phyloP scores from a whole-genome alignment of 2,113 vertebrate genomes.

The Gymnogyps californianus region DNA sequence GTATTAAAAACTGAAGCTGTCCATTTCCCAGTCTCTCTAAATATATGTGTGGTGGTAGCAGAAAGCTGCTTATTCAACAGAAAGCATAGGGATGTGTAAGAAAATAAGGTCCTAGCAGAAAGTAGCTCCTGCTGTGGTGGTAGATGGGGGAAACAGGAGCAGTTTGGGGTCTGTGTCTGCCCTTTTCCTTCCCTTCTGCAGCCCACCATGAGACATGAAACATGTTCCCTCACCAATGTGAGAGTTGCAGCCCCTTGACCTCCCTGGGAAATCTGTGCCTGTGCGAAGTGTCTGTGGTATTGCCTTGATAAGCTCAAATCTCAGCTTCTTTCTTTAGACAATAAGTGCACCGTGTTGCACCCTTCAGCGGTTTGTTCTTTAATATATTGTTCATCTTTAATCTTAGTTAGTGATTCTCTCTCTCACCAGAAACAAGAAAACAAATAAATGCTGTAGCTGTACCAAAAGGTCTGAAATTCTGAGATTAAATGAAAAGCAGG shows the following conservation, averaged over 20 bases:
- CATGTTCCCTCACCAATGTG: neutral
- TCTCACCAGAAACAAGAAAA: constrained; percentile 20
- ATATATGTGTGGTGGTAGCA: neutral
- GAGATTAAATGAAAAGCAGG: constrained; percentile 33
- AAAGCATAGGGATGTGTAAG: neutral
- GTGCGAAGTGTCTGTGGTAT: neutral
- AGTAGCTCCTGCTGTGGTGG: neutral
- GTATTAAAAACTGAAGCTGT: neutral
- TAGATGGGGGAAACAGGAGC: neutral
- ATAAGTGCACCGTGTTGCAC: neutral
- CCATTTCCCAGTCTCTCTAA: neutral
- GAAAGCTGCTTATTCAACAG: neutral
- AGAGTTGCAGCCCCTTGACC: neutral
- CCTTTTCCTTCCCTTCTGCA: neutral
- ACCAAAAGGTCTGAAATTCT: constrained; percentile 12
- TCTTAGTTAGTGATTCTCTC: neutral
- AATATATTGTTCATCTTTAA: constrained; percentile 36
- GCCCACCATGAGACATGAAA: neutral
- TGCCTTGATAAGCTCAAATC: neutral
- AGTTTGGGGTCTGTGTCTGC: neutral
- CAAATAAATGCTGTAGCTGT: constrained; percentile 35
- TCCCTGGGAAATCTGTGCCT: neutral
- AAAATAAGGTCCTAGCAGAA: neutral
- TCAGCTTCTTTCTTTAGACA: neutral
- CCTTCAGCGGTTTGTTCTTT: constrained; percentile 22